phyloP scores from a whole-genome alignment of 1,140 invertebrate genomes.

The Leptinotarsa texana region DNA sequence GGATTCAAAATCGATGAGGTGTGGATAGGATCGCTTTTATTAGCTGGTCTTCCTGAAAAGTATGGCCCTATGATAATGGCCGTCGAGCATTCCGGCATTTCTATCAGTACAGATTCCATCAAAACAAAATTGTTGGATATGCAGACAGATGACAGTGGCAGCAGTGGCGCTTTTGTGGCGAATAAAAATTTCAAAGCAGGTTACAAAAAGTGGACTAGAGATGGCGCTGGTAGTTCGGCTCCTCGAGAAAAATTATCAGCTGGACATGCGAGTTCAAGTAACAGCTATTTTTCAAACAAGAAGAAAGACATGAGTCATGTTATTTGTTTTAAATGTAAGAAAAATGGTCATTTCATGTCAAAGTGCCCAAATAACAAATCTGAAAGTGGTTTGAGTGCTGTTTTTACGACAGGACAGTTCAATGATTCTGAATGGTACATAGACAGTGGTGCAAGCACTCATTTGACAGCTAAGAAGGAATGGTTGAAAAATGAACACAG shows the following conservation, averaged over 20 bases:
- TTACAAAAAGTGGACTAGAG: conserved; percentile 9
- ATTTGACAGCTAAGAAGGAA: conserved; percentile 22
- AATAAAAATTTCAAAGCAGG: conserved; percentile 11
- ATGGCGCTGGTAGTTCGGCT: not conserved
- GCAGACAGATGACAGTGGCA: conserved; percentile 22
- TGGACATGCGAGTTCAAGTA: not conserved
- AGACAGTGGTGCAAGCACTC: conserved; percentile 29
- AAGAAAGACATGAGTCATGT: conserved; percentile 9
- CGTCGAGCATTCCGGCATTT: conserved; percentile 48
- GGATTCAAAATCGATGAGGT: conserved; percentile 51
- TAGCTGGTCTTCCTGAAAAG: conserved; percentile 51
- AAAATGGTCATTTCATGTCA: conserved; percentile 22
- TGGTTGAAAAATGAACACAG: conserved; percentile 56
- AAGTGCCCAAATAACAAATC: conserved; percentile 21
- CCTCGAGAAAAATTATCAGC: not conserved
- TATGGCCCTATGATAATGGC: conserved; percentile 56
- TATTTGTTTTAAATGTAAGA: conserved; percentile 26
- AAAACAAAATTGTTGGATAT: conserved; percentile 53
- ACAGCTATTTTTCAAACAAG: conserved; percentile 5
- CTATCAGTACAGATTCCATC: conserved; percentile 50
- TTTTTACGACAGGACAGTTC: conserved; percentile 27
- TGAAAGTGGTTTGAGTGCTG: conserved; percentile 26
- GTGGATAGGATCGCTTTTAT: conserved; percentile 51
- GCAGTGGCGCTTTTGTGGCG: not conserved
- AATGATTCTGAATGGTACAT: conserved; percentile 25